Evolutionary conservation across 1,140 invertebrate species (phyloP), one percentile per base, ranked within the genome.

Genomic region (Drosophila tsacasi): DNA sequence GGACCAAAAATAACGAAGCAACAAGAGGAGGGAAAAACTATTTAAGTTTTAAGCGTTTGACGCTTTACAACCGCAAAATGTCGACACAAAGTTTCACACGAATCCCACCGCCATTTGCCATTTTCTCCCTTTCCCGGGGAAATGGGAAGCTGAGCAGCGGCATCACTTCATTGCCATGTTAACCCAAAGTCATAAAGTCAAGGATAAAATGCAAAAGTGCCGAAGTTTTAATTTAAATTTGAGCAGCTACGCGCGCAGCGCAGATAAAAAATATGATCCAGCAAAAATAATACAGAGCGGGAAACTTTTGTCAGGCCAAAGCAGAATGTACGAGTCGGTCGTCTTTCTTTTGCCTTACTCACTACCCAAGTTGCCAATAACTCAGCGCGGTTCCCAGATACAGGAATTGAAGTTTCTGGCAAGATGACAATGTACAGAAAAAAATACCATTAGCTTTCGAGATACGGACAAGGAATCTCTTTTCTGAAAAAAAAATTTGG

Each of bases 201-300:
- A 82, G 81, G 67, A 85, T 90, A 90, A 81, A 90, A 90, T 90
- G 82, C 72, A 85, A 90, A 69, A 90, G 76, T 90, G 86, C 71
- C 79, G 76, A 91, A 90, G 79, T 90, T 90, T 90, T 90, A 90
- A 90, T 90, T 90, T 90, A 90, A 90, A 91, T 90, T 89, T 90
- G 75, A 76, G 63, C 42, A 64, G 47, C 66, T 59, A 59, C 52
- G 58, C 65, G 37, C 39, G 58, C 21, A 78, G 40, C 32, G 52
- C 58, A 64, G 46, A 71, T 76, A 76, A 65, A 57, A 77, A 76
- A 83, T 66, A 76, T 76, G 69, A 67, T 63, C 54, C 52, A 21
- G 69, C 63, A 49, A 63, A 85, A 25, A 59, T 65, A 79, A 65
- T 59, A 82, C 61, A 59, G 49, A 71, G 68, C 62, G 54, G 21